Evolutionary conservation across 2,113 vertebrate species (phyloP).

Genomic region (Ranitomeya variabilis): DNA sequence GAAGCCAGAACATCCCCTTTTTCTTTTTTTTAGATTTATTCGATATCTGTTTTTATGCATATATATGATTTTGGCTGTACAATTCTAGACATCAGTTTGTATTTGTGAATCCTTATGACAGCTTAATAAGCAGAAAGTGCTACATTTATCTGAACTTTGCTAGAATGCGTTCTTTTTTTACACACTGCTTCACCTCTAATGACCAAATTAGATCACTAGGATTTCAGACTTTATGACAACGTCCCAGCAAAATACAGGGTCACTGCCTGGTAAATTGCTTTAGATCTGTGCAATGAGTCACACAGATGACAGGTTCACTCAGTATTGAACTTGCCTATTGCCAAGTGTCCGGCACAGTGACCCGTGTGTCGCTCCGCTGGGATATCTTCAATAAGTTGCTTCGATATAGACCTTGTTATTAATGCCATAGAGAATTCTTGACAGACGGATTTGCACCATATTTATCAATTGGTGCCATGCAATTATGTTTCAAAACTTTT

Average conservation of each 20-base stretch:
- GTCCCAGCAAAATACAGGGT: constrained; percentile 4
- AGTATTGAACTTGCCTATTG: constrained; percentile 9
- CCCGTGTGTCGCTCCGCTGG: background rate
- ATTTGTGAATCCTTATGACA: constrained; percentile 19
- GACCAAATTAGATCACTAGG: constrained; percentile 16
- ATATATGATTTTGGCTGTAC: background rate
- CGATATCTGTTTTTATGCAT: background rate
- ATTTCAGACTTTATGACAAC: constrained; percentile 29
- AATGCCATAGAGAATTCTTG: background rate
- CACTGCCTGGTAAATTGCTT: constrained; percentile 31
- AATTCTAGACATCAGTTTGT: background rate
- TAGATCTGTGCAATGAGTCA: constrained; percentile 24
- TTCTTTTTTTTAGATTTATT: background rate
- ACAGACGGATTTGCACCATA: constrained; percentile 4
- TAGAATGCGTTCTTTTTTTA: background rate
- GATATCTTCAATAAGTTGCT: constrained; percentile 25
- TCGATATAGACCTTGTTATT: constrained; percentile 11
- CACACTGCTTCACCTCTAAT: background rate
- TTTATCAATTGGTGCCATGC: background rate
- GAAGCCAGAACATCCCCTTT: too few relatives aligned
- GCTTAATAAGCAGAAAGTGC: constrained; percentile 10
- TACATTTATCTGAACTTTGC: constrained; percentile 15
- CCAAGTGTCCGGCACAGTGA: constrained; percentile 16
- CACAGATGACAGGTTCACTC: constrained; percentile 33
- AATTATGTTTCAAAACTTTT: constrained; percentile 2